Percentiles rank a stretch among this genome's conserved stretches.
Evolutionary conservation across 2,113 vertebrate species (phyloP).

Genomic region (Stictonetta naevosa): DNA sequence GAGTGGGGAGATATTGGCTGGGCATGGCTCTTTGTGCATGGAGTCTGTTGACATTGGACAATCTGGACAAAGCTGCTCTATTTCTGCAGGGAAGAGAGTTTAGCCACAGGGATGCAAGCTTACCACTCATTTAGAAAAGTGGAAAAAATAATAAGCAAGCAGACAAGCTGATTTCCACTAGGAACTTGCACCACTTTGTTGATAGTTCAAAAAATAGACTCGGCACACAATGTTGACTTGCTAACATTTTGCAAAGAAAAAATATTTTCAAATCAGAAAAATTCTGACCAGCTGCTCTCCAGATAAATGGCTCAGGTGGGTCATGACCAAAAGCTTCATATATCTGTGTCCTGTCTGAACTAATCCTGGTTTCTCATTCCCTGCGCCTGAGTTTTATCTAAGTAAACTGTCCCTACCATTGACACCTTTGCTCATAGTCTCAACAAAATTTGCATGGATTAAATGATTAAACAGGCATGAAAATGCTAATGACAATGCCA

Average conservation of each 20-base stretch:
- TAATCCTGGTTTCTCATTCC: not conserved
- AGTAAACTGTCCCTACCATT: not conserved
- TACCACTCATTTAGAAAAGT: not conserved
- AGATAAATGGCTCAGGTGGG: not conserved
- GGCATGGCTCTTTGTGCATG: fast-evolving
- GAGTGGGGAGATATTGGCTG: not conserved
- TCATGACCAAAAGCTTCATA: not conserved
- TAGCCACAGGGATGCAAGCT: not conserved
- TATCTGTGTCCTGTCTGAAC: not conserved
- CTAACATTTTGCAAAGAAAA: not conserved
- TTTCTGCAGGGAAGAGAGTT: not conserved
- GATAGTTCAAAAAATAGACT: not conserved
- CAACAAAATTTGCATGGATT: not conserved
- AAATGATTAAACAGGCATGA: not conserved
- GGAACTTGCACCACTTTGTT: not conserved
- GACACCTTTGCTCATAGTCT: not conserved
- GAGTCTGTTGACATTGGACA: not conserved
- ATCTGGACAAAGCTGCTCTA: not conserved
- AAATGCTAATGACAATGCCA: fast-evolving
- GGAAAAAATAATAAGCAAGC: not conserved
- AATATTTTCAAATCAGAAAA: not conserved
- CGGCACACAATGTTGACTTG: not conserved
- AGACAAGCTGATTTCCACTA: not conserved
- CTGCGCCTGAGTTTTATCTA: not conserved
- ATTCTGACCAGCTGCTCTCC: not conserved